Base-by-base conservation (phyloP, 2,113 vertebrate genomes). In the Irena cyanogastra region DNA sequence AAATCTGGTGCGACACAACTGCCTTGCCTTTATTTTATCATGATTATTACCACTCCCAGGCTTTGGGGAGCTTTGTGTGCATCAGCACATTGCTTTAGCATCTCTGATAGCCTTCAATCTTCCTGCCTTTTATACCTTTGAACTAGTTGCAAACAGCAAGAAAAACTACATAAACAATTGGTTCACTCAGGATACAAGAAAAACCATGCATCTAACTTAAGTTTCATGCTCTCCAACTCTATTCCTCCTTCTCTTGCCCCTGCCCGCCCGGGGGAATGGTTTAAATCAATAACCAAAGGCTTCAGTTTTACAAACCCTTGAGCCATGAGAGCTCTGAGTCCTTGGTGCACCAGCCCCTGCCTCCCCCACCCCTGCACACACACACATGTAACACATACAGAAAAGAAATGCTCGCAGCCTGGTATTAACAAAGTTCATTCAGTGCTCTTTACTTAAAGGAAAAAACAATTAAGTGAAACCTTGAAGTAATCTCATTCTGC, bases 401-500 rank as follows among this genome's bases (percentile, higher is more conserved):
- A 89, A 96, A 89, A 97, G 77, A 84, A 93, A 95, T 23, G 80
- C 95, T 97, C 90, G 70, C 93, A 82, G 95, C 61, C 92, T 86
- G 90, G 97, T 97, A 97, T 97, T 97, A 97, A 94, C 97, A 91
- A 54, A 30, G 68, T 96, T 97, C 98, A 93, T 69, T 94, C 97
- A 83, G 74, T 88, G 96, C 93, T 95, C 97, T 90, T 97, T 97
- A 98, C 97, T 98, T 98, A 97, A 98, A 98, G 98, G 98, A 98
- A 98, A 98, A 98, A 98, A 98, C 98, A 98, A 98, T 98, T 98
- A 98, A 98, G 97, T 89, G 96, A 97, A 98, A 98, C 97, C 98
- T 98, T 97, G 97, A 97, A 98, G 97, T 98, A 98, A 98, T 98
- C 98, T 98, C 97, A 97, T 97, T 97, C 97, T 97, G 97, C 97